A percentile compares a stretch with the other conserved stretches of the same genome.
Evolutionary conservation across 1,140 invertebrate species (phyloP).

Genomic region (Maconellicoccus hirsutus): DNA sequence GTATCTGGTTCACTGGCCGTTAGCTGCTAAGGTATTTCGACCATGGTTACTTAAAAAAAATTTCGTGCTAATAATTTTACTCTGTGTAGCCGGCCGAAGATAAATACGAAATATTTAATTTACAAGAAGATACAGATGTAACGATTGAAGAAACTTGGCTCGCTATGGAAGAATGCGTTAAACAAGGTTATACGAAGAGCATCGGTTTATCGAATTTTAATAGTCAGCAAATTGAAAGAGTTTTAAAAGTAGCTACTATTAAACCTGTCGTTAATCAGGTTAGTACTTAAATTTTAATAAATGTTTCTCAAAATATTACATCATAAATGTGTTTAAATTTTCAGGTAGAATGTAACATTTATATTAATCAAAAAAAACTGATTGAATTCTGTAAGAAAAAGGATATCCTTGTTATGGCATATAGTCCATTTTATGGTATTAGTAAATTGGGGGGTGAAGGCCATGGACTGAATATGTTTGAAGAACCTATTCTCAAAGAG

Average conservation of each 20-base stretch:
- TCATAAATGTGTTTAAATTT: too few relatives aligned
- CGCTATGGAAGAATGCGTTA: slow-evolving; percentile 66
- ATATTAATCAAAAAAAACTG: slow-evolving; percentile 65
- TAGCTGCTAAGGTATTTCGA: slow-evolving; percentile 42
- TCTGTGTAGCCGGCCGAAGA: too few relatives aligned
- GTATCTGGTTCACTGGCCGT: slow-evolving; percentile 68
- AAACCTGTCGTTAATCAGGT: slow-evolving; percentile 70
- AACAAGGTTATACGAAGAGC: slow-evolving; percentile 54
- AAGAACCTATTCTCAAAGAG: slow-evolving; percentile 48
- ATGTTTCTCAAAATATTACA: too few relatives aligned
- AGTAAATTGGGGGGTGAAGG: slow-evolving; percentile 40
- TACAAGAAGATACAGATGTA: slow-evolving; percentile 34
- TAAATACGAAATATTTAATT: not conserved
- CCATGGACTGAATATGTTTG: slow-evolving; percentile 47
- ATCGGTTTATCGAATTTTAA: slow-evolving; percentile 92
- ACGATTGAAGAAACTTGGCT: slow-evolving; percentile 75
- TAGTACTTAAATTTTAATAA: slow-evolving; percentile 17
- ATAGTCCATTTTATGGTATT: slow-evolving; percentile 64
- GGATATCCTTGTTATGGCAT: slow-evolving; percentile 60
- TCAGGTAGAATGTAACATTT: slow-evolving; percentile 74
- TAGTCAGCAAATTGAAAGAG: slow-evolving; percentile 57
- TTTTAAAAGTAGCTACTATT: slow-evolving; percentile 54
- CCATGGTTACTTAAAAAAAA: too few relatives aligned
- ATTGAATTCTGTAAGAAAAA: slow-evolving; percentile 54
- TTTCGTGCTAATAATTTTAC: too few relatives aligned